Base-by-base conservation (phyloP, 1,140 invertebrate species). In the Chrysomallon squamiferum region DNA sequence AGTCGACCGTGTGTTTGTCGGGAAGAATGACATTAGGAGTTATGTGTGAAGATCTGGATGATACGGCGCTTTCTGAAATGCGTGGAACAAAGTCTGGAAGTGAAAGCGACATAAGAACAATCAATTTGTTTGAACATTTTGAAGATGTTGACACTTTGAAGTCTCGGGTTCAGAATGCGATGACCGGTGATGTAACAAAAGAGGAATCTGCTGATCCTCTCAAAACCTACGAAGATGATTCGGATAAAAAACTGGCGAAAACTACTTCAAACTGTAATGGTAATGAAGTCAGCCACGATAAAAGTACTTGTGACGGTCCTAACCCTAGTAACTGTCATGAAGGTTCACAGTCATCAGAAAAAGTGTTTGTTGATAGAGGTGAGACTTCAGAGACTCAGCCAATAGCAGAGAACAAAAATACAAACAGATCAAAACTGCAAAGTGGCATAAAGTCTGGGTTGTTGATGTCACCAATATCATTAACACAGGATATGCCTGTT, bases 401-500 rank as follows among this genome's bases (percentile, higher is more conserved):
- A 7, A 33, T 29, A 20, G 15, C 57, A n/a, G 20, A 65, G 35
- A 30, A 58, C 5, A 18, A 52, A 47, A 20, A 56, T 43, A n/a
- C 41, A 30, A 63, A 20, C 35, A 7, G 35, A 7, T 38, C 35
- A 38, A 27, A 27, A 47, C 35, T 32, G 6, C 29, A 20, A 15
- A 63, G 49, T 52, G 41, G 66, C 30, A 67, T 77, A n/a, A 70
- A 71, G 35, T 69, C 75, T 58, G 74, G 78, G 41, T 63, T 79
- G 50, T 38, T 79, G 15, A 77, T 77, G 54, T 76, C 75, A 9
- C 78, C 78, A 11, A 68, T 73, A 56, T 68, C 72, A 13, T 58
- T 77, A 29, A 76, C 78, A 56, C 72, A 79, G 63, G 80, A 82
- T 71, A 59, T 82, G 15, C 72, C 76, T 27, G 68, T 81, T 41